phyloP scores from a whole-genome alignment of 2,797 vertebrate species.

The Eupleurogrammus muticus region DNA sequence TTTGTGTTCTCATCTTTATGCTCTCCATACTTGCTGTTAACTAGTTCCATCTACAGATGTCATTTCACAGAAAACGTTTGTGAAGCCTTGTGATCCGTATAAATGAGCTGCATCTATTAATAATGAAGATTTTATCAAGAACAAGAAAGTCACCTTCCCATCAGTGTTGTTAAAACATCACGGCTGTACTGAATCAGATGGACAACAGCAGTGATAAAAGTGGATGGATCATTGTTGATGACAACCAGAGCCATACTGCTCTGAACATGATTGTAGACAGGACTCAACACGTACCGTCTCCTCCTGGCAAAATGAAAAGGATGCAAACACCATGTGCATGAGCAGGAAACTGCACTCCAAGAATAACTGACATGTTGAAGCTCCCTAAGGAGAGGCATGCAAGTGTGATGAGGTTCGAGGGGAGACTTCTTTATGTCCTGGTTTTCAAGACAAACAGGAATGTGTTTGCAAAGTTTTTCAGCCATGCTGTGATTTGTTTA shows the following conservation, averaged over 20 bases:
- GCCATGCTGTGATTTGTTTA: neutral
- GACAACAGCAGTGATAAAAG: constrained; percentile 1
- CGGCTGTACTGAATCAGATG: constrained; percentile 7
- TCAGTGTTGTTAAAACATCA: neutral
- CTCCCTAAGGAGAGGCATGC: constrained; percentile 37
- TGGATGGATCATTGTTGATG: constrained; percentile 2
- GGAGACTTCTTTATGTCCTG: constrained; percentile 31
- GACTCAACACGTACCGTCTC: constrained; percentile 22
- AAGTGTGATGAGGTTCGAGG: constrained; percentile 39
- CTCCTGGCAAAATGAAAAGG: constrained; percentile 46
- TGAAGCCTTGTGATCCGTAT: constrained; percentile 5
- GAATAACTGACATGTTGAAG: constrained; percentile 64
- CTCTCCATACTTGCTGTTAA: constrained; percentile 16
- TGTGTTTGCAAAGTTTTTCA: constrained; percentile 3
- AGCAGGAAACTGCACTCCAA: constrained; percentile 53
- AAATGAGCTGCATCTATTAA: constrained; percentile 17
- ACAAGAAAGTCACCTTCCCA: constrained; percentile 12
- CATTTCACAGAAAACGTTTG: constrained; percentile 9
- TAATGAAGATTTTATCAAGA: constrained; percentile 5
- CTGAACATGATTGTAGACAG: constrained; percentile 23
- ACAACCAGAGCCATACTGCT: neutral
- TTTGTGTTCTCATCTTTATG: neutral
- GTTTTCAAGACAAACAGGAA: constrained; percentile 19
- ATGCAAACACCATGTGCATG: constrained; percentile 49
- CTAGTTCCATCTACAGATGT: constrained; percentile 22